phyloP scores from a whole-genome alignment of 1,140 invertebrate genomes.

The Tetraneura akinire region DNA sequence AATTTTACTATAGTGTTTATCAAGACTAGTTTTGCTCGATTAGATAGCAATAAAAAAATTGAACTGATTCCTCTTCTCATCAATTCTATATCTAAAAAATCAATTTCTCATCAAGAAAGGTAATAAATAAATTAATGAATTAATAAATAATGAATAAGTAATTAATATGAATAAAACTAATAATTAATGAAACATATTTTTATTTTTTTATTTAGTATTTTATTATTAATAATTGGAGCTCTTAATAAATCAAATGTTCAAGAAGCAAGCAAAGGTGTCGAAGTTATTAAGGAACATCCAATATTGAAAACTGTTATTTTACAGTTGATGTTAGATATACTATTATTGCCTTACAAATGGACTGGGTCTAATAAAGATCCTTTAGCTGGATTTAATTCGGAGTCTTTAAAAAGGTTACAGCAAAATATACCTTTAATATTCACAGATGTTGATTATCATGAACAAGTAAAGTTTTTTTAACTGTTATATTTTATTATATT shows the following conservation, averaged over 20 bases:
- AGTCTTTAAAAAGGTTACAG: conserved; percentile 4
- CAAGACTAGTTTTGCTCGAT: conserved; percentile 84
- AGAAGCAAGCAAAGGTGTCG: background rate
- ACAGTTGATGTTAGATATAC: conserved; percentile 40
- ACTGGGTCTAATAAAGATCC: background rate
- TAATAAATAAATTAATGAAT: no score
- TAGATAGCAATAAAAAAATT: conserved; percentile 74
- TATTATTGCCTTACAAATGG: conserved; percentile 35
- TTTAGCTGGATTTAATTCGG: conserved; percentile 27
- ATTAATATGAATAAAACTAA: no score
- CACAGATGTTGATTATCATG: conserved; percentile 37
- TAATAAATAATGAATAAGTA: no score
- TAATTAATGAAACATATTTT: no score
- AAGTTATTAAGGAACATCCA: conserved; percentile 2
- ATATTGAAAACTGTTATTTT: conserved; percentile 25
- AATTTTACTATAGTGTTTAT: conserved; percentile 95
- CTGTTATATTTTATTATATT: background rate
- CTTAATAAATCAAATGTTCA: conserved; percentile 39
- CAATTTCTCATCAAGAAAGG: conserved; percentile 83
- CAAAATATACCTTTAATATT: conserved; percentile 32
- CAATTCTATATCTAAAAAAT: conserved; percentile 77
- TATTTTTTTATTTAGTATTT: conserved; percentile 27
- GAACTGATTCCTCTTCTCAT: conserved; percentile 76
- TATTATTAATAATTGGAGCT: conserved; percentile 38
- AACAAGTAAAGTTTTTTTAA: conserved; percentile 26